Evolutionary conservation across 2,113 vertebrate species (phyloP), one percentile per base, ranked within the genome.

Genomic region (Girardinichthys multiradiatus): DNA sequence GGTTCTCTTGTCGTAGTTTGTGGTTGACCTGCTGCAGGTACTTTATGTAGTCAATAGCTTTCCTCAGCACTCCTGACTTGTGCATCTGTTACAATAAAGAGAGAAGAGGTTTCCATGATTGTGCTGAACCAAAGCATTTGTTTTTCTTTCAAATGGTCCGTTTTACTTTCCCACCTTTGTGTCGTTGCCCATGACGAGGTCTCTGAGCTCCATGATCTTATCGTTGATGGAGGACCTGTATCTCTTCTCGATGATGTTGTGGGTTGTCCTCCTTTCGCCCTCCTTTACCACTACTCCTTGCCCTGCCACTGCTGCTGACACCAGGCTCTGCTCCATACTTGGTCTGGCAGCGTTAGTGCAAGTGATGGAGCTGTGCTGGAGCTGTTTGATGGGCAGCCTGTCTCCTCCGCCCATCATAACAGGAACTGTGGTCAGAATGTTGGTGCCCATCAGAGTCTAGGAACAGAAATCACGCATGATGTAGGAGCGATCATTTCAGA

Each of bases 221-320:
- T 99, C 98, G 8, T 99, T 99, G 87, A 99, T 99, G 70, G 98
- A 99, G 0, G 98, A 99, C 0, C 98, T 93, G 70, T 99, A 99
- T 1, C 98, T 92, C 90, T 99, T 99, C 92, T 99, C 98, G n/a
- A 99, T 99, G 85, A 99, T 97, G 89, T 99, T 99, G 91, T 99
- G 98, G 17, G 98, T 98, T 0, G 97, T 99, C 86, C 97, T 95
- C 83, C 95, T 95, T 84, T 99, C 98, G 7, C 98, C 98, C 90
- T 99, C 97, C 89, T 99, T 99, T 75, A 89, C 95, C 90, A 85
- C 96, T 85, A 67, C 94, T 81, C 84, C 96, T 75, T 89, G 95
- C 87, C 89, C 94, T 27, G 79, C 13, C 74, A 48, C 93, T 79
- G 89, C 95, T 87, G 79, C 92, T 76, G 58, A 85, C 88, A 57